These are phyloP conservation scores for Tinea semifulvella DNA, from an alignment of 2,888 invertebrate genomes.

Conservation along the genomic window DNA sequence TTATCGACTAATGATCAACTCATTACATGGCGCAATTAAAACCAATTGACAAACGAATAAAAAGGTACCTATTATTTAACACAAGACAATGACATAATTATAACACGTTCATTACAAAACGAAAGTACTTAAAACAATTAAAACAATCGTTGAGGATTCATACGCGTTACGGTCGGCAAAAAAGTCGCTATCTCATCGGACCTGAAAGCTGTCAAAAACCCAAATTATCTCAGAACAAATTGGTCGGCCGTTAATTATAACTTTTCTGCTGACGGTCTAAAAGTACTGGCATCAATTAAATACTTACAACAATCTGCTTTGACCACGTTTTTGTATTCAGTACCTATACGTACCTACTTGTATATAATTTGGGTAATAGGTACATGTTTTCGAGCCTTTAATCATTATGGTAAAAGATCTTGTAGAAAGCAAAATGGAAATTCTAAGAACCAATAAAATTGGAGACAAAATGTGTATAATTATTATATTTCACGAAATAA, in stretches of 20 bases:
- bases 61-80: no score
- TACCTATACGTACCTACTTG: no score
- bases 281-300: constrained; percentile 44
- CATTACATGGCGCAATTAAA: no score
- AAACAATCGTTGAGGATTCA: neutral
- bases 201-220: constrained; percentile 28
- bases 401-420: no score
- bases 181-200: constrained; percentile 10
- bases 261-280: constrained; percentile 34
- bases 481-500: no score
- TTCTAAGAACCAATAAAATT: no score
- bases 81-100: constrained; percentile 3
- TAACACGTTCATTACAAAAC: neutral
- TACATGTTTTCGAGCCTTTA: no score
- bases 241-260: constrained; percentile 54
- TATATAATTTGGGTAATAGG: no score
- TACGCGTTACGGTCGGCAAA: neutral
- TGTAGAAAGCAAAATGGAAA: no score
- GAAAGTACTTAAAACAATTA: constrained; percentile 8
- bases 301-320: constrained; percentile 23
- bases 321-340: constrained; percentile 4
- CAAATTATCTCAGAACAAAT: constrained; percentile 42
- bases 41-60: no score
- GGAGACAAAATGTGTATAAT: no score
- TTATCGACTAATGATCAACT: no score